These are phyloP conservation scores for Meandrusa payeni DNA, from an alignment of 2,888 invertebrate genomes.

Conservation along the genomic window DNA sequence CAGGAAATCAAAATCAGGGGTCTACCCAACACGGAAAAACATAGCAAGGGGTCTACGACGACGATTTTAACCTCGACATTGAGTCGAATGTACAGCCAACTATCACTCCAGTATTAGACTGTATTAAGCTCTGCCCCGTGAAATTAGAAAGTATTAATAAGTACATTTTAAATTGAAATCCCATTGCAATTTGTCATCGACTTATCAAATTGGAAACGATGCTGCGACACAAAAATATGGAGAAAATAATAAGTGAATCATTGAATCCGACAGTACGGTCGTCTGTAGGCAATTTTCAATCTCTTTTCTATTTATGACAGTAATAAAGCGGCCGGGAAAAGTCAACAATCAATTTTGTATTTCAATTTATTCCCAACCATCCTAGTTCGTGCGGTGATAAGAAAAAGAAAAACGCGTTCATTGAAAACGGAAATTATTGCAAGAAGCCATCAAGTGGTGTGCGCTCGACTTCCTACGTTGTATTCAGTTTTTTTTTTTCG, in stretches of 20 bases:
- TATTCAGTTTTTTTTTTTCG: slow-evolving; percentile 50
- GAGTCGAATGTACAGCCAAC: too few relatives aligned
- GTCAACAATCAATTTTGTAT: slow-evolving; percentile 82
- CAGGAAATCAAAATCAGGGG: too few relatives aligned
- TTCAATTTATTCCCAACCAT: slow-evolving; percentile 80
- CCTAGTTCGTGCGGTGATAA: slow-evolving; percentile 79
- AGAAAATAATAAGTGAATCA: slow-evolving; percentile 52
- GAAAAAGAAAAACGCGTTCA: slow-evolving; percentile 78
- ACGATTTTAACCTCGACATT: too few relatives aligned
- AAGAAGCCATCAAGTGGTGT: slow-evolving; percentile 77
- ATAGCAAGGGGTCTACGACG: too few relatives aligned
- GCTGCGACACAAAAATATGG: slow-evolving; percentile 39
- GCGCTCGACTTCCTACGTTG: slow-evolving; percentile 59
- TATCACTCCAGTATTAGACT: too few relatives aligned
- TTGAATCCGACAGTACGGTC: slow-evolving; percentile 52
- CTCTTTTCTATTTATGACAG: slow-evolving; percentile 78
- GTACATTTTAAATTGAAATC: too few relatives aligned
- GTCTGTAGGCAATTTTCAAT: slow-evolving; percentile 75
- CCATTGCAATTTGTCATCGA: slow-evolving; percentile 11
- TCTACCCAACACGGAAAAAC: too few relatives aligned
- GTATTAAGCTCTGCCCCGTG: too few relatives aligned
- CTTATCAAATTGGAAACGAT: slow-evolving; percentile 33
- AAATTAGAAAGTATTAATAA: too few relatives aligned
- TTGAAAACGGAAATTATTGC: slow-evolving; percentile 81
- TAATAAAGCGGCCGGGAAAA: slow-evolving; percentile 78